Conservation (phyloP, 2,797 vertebrate species). For the Selene dorsalis region DNA sequence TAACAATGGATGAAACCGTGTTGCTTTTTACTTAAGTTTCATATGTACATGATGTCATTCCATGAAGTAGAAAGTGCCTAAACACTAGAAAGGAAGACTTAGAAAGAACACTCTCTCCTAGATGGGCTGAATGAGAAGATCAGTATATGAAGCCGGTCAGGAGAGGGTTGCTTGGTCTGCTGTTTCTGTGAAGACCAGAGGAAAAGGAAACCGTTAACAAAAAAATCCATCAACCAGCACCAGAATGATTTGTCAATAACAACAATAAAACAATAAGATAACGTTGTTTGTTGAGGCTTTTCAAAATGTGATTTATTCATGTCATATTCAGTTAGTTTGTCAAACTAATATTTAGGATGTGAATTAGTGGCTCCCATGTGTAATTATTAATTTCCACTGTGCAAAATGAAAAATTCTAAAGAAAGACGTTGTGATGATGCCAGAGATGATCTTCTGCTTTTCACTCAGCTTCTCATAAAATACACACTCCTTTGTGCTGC, state of each 20-base stretch:
- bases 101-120: not conserved
- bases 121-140: not conserved
- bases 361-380: not conserved
- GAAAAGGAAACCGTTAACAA: not conserved
- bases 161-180: not conserved
- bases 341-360: not conserved
- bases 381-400: not conserved
- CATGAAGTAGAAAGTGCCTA: too few species aligned
- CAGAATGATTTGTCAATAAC: not conserved
- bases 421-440: not conserved
- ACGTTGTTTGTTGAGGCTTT: not conserved
- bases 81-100: not conserved
- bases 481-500: not conserved
- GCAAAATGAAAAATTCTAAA: not conserved
- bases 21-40: not conserved
- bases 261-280: not conserved
- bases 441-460: not conserved
- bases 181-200: not conserved
- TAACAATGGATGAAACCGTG: too few species aligned
- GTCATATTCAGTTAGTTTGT: not conserved
- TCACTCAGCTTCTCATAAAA: not conserved
- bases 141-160: not conserved
- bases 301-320: not conserved
- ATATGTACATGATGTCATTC: not conserved
- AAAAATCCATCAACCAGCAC: not conserved